Percentiles rank a stretch among this genome's conserved stretches.
phyloP scores from a whole-genome alignment of 2,797 vertebrate genomes.

The Peromyscus melanophrys region DNA sequence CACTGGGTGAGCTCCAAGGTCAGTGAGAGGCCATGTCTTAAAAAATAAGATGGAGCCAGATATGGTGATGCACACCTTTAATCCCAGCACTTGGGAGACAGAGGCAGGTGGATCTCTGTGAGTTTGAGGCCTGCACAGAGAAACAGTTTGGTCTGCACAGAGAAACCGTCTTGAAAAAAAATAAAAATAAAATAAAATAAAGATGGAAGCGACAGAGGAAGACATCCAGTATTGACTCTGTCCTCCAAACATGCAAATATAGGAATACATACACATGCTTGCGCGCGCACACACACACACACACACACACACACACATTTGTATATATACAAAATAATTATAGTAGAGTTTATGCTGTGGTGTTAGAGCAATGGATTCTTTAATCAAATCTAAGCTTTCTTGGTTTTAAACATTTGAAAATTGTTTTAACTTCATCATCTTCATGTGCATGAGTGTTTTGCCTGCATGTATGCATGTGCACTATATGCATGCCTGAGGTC shows the following conservation, averaged over 20 bases:
- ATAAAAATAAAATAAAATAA: background rate
- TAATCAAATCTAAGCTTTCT: constrained; percentile 27
- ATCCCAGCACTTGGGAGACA: too few species aligned
- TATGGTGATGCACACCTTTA: too few species aligned
- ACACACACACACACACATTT: background rate
- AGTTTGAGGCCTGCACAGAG: background rate
- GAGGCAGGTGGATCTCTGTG: too few species aligned
- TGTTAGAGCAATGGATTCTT: constrained; percentile 15
- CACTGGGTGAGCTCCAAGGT: too few species aligned
- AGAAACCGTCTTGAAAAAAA: background rate
- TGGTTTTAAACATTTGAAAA: background rate
- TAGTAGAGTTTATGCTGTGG: constrained; percentile 30
- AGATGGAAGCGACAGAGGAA: too few species aligned
- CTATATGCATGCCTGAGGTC: background rate
- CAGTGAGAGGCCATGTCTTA: too few species aligned
- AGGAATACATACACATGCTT: background rate
- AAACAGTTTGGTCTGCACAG: background rate
- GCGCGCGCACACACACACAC: too few species aligned
- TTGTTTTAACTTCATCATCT: background rate
- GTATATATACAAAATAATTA: constrained; percentile 8
- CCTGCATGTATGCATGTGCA: background rate
- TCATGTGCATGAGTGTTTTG: background rate
- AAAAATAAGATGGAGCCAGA: too few species aligned
- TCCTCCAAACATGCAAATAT: background rate
- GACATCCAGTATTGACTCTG: background rate